These are phyloP conservation scores for Ichneumon xanthorius DNA, from an alignment of 2,888 invertebrate genomes.

Conservation along the genomic window DNA sequence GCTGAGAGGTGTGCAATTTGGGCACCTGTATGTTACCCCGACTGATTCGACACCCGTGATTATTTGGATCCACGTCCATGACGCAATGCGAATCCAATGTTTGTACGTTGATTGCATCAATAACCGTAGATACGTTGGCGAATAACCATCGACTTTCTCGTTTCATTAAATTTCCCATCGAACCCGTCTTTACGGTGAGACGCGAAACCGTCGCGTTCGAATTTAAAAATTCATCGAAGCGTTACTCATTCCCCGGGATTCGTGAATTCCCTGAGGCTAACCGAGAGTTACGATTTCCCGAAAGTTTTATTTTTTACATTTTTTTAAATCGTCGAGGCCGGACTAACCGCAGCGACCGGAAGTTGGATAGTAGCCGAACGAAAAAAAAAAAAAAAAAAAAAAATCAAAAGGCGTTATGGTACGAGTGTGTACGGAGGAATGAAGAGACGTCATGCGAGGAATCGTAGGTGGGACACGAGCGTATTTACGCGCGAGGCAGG, in stretches of 20 bases:
- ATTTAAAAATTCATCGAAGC: too few relatives aligned
- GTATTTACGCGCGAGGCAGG: conserved; percentile 54
- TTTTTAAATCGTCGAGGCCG: background rate
- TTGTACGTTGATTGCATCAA: background rate
- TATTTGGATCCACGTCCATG: background rate
- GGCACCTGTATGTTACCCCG: too few relatives aligned
- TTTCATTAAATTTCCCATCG: background rate
- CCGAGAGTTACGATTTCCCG: background rate
- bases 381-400: background rate
- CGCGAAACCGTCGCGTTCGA: too few relatives aligned
- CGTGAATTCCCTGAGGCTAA: background rate
- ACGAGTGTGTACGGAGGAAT: background rate
- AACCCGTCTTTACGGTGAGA: background rate
- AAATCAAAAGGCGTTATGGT: conserved; percentile 5
- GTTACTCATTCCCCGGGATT: background rate
- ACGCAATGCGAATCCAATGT: background rate
- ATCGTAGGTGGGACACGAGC: conserved; percentile 43
- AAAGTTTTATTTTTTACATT: background rate
- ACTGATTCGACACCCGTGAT: too few relatives aligned
- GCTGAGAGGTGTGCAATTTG: too few relatives aligned
- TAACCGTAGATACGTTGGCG: background rate
- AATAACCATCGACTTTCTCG: background rate
- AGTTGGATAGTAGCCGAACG: conserved; percentile 4
- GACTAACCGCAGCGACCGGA: conserved; percentile 2
- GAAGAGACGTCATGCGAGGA: conserved; percentile 17